Base-by-base conservation (phyloP, 1,140 invertebrate genomes). In the Plutomurus gul region DNA sequence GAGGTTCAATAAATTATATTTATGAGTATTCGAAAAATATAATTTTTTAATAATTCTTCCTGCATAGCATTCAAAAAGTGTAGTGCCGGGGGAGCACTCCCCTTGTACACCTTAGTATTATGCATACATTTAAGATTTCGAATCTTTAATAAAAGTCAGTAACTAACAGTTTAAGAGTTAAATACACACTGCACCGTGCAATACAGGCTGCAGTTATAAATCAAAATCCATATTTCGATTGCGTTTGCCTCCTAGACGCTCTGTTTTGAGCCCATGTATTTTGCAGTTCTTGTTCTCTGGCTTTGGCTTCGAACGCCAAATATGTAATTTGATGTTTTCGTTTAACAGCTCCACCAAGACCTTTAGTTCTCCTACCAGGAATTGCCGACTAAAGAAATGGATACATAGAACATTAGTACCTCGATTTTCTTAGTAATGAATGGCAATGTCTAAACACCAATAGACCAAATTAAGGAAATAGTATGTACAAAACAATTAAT, bases 281-380 rank as follows among this genome's bases (percentile, higher is more conserved):
- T 86, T 98, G 94, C 13, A 98, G 86, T 86, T 97, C 95, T 80
- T 95, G 87, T 87, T 98, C 96, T 88, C 96, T 94, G 49, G 94
- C 95, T 87, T 97, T 97, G 22, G 95, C 95, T 90, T 95, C 86
- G 78, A 89, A 93, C 8, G 96, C 96, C 76, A 98, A 89, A 87
- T 98, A 98, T 3, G 95, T 97, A 82, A 98, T 98, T 88, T 98
- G 96, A 89, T 98, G 96, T 87, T 98, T 98, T 43, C 92, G 88
- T 83, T 90, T 91, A 3, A 47, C 27, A 56, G 76, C 27, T 51
- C 82, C 82, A 20, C 82, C 82, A 33, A 76, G 78, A 30, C 74
- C 77, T 46, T 80, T 77, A 11, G 27, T 51, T 39, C 56, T 51
- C 27, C 79, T 46, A 11, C 73, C 77, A 10, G 80, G 80, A 51